Conservation (phyloP, 2,797 vertebrate genomes). For the Lithobates pipiens region DNA sequence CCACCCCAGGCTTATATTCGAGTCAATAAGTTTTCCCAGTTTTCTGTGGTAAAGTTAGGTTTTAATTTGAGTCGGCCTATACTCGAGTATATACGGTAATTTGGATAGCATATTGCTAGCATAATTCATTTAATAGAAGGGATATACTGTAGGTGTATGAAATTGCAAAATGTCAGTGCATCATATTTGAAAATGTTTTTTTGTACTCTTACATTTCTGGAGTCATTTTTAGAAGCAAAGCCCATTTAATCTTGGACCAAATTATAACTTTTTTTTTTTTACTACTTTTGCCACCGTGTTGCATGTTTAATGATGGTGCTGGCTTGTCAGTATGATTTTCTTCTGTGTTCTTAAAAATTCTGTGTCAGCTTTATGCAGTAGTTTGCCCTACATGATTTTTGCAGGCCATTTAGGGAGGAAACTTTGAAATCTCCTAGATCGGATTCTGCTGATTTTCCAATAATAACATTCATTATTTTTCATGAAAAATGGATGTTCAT, state of each 20-base stretch:
- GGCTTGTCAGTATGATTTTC: not conserved
- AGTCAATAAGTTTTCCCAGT: too few species aligned
- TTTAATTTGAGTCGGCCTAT: too few species aligned
- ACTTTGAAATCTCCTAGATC: not conserved
- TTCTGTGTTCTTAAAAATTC: not conserved
- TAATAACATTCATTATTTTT: not conserved
- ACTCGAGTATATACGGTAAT: too few species aligned
- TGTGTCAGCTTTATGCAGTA: not conserved
- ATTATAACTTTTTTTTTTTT: not conserved
- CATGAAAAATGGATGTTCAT: not conserved
- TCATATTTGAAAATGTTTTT: not conserved
- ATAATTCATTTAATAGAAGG: too few species aligned
- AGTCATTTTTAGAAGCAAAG: not conserved
- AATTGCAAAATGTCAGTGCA: not conserved
- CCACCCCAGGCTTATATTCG: too few species aligned
- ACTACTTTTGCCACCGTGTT: not conserved
- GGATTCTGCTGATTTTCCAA: not conserved
- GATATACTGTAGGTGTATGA: not conserved
- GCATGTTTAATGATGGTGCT: constrained; percentile 3
- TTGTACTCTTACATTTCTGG: not conserved
- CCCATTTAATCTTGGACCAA: not conserved
- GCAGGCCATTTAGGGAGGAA: not conserved
- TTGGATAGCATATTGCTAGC: too few species aligned
- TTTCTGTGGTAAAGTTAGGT: too few species aligned
- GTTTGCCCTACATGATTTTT: not conserved